Percentiles rank a stretch among this genome's conserved stretches.
phyloP scores from a whole-genome alignment of 2,113 vertebrate genomes.

The Tenebrosternarchus preto region DNA sequence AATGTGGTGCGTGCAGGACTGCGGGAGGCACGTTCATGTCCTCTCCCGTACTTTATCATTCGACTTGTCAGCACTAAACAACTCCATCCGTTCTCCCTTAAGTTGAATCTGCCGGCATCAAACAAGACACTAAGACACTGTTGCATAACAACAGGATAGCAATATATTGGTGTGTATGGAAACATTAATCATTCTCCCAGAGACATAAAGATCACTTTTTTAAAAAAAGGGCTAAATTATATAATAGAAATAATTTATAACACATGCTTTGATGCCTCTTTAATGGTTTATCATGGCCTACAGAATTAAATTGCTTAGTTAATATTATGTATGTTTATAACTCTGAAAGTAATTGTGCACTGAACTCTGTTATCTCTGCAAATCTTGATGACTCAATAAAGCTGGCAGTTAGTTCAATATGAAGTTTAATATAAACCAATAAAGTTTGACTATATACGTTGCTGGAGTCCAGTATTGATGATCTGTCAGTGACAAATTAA shows the following conservation, averaged over 20 bases:
- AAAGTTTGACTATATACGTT: background rate
- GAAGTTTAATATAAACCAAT: background rate
- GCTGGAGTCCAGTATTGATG: background rate
- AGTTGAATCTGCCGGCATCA: slow-evolving; percentile 1
- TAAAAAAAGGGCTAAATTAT: background rate
- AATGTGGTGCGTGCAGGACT: slow-evolving; percentile 57
- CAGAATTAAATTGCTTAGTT: slow-evolving; percentile 4
- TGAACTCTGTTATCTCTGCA: background rate
- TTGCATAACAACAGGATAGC: slow-evolving; percentile 19
- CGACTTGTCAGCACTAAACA: slow-evolving; percentile 36
- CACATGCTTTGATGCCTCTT: background rate
- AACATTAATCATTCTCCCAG: slow-evolving; percentile 24
- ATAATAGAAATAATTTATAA: background rate
- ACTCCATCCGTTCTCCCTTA: slow-evolving; percentile 19
- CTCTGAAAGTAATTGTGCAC: background rate
- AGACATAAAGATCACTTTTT: background rate
- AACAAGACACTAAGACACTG: slow-evolving; percentile 1
- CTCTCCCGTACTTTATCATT: slow-evolving; percentile 56
- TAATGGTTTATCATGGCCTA: slow-evolving; percentile 6
- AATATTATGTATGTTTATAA: background rate
- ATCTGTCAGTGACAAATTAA: background rate
- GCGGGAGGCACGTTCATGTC: slow-evolving; percentile 58
- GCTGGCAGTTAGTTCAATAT: background rate
- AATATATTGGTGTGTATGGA: background rate
- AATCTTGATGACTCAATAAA: background rate